Evolutionary conservation across 1,140 invertebrate species (phyloP).

Genomic region (Mizuhopecten yessoensis): DNA sequence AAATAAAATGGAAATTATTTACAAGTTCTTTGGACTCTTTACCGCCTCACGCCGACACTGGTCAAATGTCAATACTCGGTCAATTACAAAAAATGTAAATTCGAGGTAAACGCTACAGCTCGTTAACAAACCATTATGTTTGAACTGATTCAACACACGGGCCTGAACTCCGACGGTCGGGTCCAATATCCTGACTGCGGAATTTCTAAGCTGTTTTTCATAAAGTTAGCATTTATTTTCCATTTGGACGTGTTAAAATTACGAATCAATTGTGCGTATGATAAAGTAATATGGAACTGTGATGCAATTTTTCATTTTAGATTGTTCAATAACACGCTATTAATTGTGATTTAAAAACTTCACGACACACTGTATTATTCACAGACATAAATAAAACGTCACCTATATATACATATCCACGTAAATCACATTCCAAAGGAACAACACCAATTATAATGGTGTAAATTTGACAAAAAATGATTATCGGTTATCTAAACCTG

Average conservation of each 20-base stretch:
- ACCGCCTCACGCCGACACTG: background rate
- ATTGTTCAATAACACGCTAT: background rate
- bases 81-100: background rate
- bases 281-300: background rate
- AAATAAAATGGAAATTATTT: background rate
- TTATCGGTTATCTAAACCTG: background rate
- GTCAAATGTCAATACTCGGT: background rate
- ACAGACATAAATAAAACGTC: background rate
- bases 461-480: background rate
- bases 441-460: background rate
- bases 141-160: background rate
- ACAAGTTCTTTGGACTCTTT: background rate
- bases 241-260: background rate
- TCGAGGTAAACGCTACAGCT: background rate
- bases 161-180: background rate
- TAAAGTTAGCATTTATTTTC: background rate
- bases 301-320: slow-evolving; percentile 11
- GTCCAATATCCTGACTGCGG: background rate
- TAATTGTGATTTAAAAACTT: background rate
- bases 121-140: background rate
- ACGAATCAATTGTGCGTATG: background rate
- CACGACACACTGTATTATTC: background rate
- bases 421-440: background rate
- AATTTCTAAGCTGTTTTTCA: background rate
- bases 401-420: background rate